Conservation (phyloP, 2,797 vertebrate genomes). For the Neosalanx taihuensis region DNA sequence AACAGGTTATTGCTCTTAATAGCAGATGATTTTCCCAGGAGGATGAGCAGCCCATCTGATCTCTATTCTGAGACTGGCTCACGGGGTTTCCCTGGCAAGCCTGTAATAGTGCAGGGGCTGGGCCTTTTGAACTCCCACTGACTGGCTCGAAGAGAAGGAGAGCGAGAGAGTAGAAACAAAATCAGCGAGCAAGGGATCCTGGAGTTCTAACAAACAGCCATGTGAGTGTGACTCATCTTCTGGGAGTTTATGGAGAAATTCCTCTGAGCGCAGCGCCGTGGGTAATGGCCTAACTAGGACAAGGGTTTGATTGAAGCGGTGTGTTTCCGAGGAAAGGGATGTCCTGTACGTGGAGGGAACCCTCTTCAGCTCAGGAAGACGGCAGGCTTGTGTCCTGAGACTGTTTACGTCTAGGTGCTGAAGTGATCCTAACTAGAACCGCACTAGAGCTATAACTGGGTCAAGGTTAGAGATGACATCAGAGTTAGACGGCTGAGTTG, state of each 20-base stretch:
- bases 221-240: constrained; percentile 8
- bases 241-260: background rate
- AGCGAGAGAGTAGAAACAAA: background rate
- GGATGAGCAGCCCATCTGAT: constrained; percentile 4
- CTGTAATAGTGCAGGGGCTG: background rate
- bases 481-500: no score
- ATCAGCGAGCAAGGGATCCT: background rate
- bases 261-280: constrained; percentile 11
- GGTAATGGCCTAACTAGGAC: background rate
- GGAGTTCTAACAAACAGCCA: background rate
- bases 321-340: constrained; percentile 5
- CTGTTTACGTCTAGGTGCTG: constrained; percentile 2
- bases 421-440: background rate
- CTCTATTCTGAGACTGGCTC: background rate
- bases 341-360: background rate
- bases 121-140: constrained; percentile 3
- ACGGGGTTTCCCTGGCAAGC: constrained; percentile 11
- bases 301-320: constrained; percentile 11
- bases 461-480: background rate
- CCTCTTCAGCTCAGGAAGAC: background rate
- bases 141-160: background rate
- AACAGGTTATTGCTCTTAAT: background rate
- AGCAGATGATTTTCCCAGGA: background rate
- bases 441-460: background rate
- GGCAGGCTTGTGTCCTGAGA: background rate